Base-by-base conservation (phyloP, 2,113 vertebrate genomes). In the Carassius gibelio region DNA sequence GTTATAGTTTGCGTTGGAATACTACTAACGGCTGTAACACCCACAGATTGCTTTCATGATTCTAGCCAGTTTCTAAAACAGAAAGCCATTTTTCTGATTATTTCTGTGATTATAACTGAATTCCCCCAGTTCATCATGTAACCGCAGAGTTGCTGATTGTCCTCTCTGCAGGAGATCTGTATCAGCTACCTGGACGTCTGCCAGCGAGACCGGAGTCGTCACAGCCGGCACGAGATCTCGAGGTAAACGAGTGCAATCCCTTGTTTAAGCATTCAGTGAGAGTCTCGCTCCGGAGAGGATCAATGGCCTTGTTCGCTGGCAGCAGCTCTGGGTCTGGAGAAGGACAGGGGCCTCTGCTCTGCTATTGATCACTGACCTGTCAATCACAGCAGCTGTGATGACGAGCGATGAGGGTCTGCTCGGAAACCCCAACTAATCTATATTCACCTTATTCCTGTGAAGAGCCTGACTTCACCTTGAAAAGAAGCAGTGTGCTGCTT, bases 111-210 rank as follows among this genome's bases (percentile, higher is more conserved):
- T 42, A 9, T 19, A 34, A 9, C 23, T 23, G 4, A n/a, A 61
- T 61, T n/a, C 52, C 19, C 57, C 21, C 5, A 61, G 11, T 42
- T 78, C 62, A 57, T 72, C 34, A 36, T 5, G 2, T 13, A 52
- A 30, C 48, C 19, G 23, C 5, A 75, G 8, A 26, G 48, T 61
- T 52, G 42, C 36, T 79, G 42, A 57, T 77, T 78, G 15, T 78
- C 82, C 79, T 83, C 6, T 59, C 55, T 1, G 68, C 90, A 99
- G 98, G 98, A 99, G 91, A 96, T 99, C 93, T 98, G 97, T 88
- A 99, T 99, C 95, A 99, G 97, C 91, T 99, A 99, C 57, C 88
- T 99, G 84, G 98, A 99, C 86, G 98, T 97, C 91, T 99, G 98
- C 89, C 98, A 99, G 93, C 92, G 97, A 74, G 97, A 98, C 75